A percentile compares a stretch with the other conserved stretches of the same genome.
phyloP scores from a whole-genome alignment of 2,888 invertebrate genomes.

The Amphipoea lucens region DNA sequence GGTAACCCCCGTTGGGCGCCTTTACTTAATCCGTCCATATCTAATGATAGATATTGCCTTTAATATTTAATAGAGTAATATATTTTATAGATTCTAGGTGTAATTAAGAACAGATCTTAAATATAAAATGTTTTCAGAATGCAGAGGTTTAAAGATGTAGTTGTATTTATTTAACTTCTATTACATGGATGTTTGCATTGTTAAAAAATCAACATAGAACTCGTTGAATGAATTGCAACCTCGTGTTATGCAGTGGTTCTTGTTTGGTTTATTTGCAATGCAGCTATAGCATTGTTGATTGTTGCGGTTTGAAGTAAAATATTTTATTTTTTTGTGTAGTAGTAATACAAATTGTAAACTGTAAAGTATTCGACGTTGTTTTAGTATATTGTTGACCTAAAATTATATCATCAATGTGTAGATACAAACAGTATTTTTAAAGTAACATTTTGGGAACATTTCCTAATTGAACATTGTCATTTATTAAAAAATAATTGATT shows the following conservation, averaged over 20 bases:
- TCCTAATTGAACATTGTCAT: conserved; percentile 52
- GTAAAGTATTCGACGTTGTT: conserved; percentile 77
- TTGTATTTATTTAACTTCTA: conserved; percentile 79
- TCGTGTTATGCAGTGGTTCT: conserved; percentile 30
- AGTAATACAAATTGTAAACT: conserved; percentile 71
- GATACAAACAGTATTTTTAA: conserved; percentile 69
- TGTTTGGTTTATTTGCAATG: conserved; percentile 71
- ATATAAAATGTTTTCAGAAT: conserved; percentile 84
- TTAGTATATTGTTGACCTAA: conserved; percentile 71
- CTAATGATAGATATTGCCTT: conserved; percentile 90
- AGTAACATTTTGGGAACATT: conserved; percentile 58
- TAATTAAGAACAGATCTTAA: conserved; percentile 85
- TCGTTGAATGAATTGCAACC: conserved; percentile 30
- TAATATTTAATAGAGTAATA: conserved; percentile 91
- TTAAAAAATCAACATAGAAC: conserved; percentile 65
- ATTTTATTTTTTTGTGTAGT: conserved; percentile 79
- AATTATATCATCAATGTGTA: conserved; percentile 67
- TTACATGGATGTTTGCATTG: conserved; percentile 67
- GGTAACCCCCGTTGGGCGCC: conserved; percentile 89
- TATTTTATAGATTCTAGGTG: conserved; percentile 89
- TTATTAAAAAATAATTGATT: conserved; percentile 53
- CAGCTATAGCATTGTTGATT: conserved; percentile 77
- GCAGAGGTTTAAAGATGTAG: conserved; percentile 85
- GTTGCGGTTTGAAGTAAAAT: conserved; percentile 79
- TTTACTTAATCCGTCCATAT: conserved; percentile 90